phyloP scores from a whole-genome alignment of 2,113 vertebrate species.

The Fulmarus glacialis region DNA sequence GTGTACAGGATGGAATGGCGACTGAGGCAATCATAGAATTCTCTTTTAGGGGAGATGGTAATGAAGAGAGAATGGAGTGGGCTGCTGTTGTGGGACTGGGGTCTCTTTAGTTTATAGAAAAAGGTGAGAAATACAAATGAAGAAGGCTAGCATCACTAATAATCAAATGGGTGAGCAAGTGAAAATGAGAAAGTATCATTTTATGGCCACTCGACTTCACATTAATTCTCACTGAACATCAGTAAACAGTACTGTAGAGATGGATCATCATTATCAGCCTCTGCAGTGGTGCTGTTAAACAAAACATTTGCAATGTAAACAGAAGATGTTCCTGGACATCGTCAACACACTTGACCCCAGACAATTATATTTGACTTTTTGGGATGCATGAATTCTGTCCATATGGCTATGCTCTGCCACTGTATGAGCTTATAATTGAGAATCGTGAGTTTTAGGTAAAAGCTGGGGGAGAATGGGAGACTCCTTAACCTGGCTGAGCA shows the following conservation, averaged over 20 bases:
- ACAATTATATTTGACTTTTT: neutral
- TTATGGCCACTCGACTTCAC: neutral
- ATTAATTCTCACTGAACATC: neutral
- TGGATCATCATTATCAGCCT: neutral
- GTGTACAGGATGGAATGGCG: neutral
- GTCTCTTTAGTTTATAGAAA: neutral
- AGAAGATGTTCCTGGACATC: neutral
- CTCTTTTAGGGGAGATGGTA: neutral
- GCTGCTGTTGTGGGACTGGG: neutral
- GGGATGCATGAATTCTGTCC: neutral
- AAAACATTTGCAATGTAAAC: neutral
- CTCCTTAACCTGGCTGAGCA: neutral
- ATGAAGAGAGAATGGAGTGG: neutral
- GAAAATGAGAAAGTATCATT: neutral
- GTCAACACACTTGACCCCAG: neutral
- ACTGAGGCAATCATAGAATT: neutral
- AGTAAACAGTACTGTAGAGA: neutral
- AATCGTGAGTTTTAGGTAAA: neutral
- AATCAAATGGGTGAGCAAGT: neutral
- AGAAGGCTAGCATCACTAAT: neutral
- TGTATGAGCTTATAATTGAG: neutral
- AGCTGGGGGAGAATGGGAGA: neutral
- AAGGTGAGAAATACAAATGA: neutral
- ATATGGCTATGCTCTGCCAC: neutral
- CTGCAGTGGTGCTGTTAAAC: neutral